Percentiles rank a stretch among this genome's conserved stretches.
These are phyloP conservation scores for Paguma larvata DNA, from an alignment of 2,797 vertebrate genomes.

Conservation along the genomic window DNA sequence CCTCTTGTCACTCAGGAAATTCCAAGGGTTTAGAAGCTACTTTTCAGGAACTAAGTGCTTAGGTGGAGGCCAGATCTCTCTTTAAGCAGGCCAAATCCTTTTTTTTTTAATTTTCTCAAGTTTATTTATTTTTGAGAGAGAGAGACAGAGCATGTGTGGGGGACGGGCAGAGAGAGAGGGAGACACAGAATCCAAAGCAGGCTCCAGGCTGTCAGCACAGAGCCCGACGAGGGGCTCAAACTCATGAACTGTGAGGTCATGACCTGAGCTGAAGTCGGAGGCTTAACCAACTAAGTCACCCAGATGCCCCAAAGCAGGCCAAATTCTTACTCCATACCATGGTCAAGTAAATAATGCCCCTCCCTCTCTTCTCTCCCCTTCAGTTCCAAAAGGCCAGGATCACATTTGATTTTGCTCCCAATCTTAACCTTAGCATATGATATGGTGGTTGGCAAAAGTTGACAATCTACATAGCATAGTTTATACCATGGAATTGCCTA, in stretches of 20 bases:
- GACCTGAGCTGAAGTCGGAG: too few species aligned
- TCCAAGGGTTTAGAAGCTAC: not conserved
- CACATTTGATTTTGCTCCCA: not conserved
- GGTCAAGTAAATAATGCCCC: not conserved
- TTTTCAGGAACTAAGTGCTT: not conserved
- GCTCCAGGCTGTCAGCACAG: too few species aligned
- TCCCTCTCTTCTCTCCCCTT: not conserved
- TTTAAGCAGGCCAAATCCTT: slow-evolving; percentile 2
- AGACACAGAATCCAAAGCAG: too few species aligned
- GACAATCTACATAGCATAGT: not conserved
- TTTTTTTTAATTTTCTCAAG: too few species aligned
- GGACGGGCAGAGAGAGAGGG: too few species aligned
- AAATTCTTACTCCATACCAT: not conserved
- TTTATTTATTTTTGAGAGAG: too few species aligned
- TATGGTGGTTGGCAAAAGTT: not conserved
- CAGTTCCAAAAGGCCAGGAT: not conserved
- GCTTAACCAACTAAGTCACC: too few species aligned
- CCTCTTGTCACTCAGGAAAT: not conserved
- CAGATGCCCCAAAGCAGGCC: not conserved
- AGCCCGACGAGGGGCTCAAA: too few species aligned
- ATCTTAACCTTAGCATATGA: not conserved
- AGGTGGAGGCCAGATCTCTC: not conserved
- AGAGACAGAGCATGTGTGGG: too few species aligned
- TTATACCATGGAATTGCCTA: not conserved
- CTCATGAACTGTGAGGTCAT: too few species aligned